A percentile compares a stretch with the other conserved stretches of the same genome.
Evolutionary conservation across 2,888 invertebrate species (phyloP).

Genomic region (Zonitis immaculata): DNA sequence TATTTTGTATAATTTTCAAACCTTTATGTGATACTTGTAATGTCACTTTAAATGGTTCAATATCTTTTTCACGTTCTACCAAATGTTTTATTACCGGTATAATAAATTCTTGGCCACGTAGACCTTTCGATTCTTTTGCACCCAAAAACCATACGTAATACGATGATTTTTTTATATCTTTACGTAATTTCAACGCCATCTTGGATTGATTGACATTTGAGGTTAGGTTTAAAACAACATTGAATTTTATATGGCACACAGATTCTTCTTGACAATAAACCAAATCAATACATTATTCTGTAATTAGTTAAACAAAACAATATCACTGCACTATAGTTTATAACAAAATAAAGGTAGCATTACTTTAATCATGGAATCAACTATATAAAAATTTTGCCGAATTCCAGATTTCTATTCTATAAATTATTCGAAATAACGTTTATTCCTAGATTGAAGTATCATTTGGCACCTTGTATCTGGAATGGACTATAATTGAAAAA

Average conservation of each 20-base stretch:
- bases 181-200: slow-evolving; percentile 76
- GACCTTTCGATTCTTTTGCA: slow-evolving; percentile 88
- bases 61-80: slow-evolving; percentile 76
- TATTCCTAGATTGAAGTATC: no score
- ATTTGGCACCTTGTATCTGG: no score
- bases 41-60: slow-evolving; percentile 87
- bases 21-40: slow-evolving; percentile 90
- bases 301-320: not conserved
- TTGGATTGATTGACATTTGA: slow-evolving; percentile 38
- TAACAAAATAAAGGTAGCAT: not conserved
- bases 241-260: no score
- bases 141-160: slow-evolving; percentile 94
- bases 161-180: slow-evolving; percentile 85
- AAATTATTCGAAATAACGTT: no score
- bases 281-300: not conserved
- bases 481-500: no score
- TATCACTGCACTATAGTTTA: no score
- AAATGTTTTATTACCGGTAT: slow-evolving; percentile 79
- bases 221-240: no score
- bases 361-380: no score
- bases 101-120: slow-evolving; percentile 80
- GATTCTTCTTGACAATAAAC: not conserved
- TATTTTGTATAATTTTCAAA: slow-evolving; percentile 85
- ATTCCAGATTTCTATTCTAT: no score
- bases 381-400: no score